Percentiles rank a stretch among this genome's conserved stretches.
phyloP scores from a whole-genome alignment of 2,888 invertebrate genomes.

The Dolichopus griseipennis region DNA sequence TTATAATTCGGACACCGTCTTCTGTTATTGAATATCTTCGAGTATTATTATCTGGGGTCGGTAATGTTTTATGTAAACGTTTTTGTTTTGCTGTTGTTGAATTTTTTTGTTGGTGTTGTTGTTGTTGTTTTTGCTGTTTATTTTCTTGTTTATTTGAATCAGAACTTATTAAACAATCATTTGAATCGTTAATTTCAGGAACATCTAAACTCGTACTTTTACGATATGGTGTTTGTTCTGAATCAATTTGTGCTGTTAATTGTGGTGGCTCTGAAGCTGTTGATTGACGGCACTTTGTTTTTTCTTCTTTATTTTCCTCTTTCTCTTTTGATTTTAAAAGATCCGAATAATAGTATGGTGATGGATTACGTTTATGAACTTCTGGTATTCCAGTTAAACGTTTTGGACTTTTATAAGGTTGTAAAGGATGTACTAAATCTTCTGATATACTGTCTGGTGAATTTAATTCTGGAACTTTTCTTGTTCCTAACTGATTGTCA shows the following conservation, averaged over 20 bases:
- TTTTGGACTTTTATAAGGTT: slow-evolving; percentile 40
- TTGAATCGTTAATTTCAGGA: slow-evolving; percentile 45
- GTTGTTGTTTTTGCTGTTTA: slow-evolving; percentile 10
- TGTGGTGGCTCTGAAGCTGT: slow-evolving; percentile 46
- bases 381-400: slow-evolving; percentile 31
- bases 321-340: slow-evolving; percentile 48
- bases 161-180: slow-evolving; percentile 5
- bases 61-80: not conserved
- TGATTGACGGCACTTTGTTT: slow-evolving; percentile 39
- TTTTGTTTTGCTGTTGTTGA: slow-evolving; percentile 7
- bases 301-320: slow-evolving; percentile 29
- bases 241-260: slow-evolving; percentile 31
- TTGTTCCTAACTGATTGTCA: slow-evolving; percentile 39
- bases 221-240: slow-evolving; percentile 46
- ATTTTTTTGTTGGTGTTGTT: slow-evolving; percentile 13
- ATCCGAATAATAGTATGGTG: slow-evolving; percentile 77
- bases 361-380: slow-evolving; percentile 56
- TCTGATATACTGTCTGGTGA: slow-evolving; percentile 61
- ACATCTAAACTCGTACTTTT: slow-evolving; percentile 68
- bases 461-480: slow-evolving; percentile 51
- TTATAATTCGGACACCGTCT: slow-evolving; percentile 52
- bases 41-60: slow-evolving; percentile 21
- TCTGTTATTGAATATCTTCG: slow-evolving; percentile 58
- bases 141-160: not conserved
- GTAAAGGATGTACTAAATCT: slow-evolving; percentile 44